Percentiles rank a stretch among this genome's conserved stretches.
phyloP scores from a whole-genome alignment of 2,888 invertebrate genomes.

The Alcis repandata region DNA sequence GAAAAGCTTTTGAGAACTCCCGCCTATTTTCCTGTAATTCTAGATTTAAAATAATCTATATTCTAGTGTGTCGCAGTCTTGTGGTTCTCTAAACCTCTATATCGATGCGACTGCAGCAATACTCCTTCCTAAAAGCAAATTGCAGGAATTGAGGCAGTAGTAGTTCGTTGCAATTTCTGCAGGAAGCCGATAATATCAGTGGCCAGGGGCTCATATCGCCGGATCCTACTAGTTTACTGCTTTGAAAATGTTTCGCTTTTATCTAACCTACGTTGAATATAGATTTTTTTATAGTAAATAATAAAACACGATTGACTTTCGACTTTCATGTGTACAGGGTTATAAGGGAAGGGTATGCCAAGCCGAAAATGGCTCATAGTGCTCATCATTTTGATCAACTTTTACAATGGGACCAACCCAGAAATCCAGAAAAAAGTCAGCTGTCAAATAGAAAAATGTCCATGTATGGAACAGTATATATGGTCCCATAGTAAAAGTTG shows the following conservation, averaged over 20 bases:
- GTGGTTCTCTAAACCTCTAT: conserved; percentile 40
- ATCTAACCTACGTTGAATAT: conserved; percentile 5
- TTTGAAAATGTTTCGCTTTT: conserved; percentile 16
- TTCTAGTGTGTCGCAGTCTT: conserved; percentile 28
- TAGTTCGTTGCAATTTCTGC: conserved; percentile 61
- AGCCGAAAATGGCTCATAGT: too few species aligned
- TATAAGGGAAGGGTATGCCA: too few species aligned
- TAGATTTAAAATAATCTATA: conserved; percentile 25
- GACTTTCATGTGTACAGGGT: too few species aligned
- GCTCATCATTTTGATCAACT: too few species aligned
- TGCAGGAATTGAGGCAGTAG: conserved; percentile 66
- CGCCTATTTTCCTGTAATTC: background rate
- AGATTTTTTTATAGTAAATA: background rate
- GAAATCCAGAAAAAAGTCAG: too few species aligned
- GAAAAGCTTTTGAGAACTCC: background rate
- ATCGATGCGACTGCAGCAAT: conserved; percentile 32
- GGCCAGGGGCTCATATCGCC: conserved; percentile 28
- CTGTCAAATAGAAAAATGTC: too few species aligned
- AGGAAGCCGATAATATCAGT: conserved; percentile 61
- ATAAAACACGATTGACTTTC: too few species aligned
- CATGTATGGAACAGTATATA: too few species aligned
- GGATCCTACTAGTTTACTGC: conserved; percentile 23
- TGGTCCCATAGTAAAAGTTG: too few species aligned
- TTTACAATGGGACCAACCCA: too few species aligned
- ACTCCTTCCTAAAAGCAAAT: conserved; percentile 63